A percentile compares a stretch with the other conserved stretches of the same genome.
Evolutionary conservation across 2,797 vertebrate species (phyloP).

Genomic region (Dendrocincla tyrannina): DNA sequence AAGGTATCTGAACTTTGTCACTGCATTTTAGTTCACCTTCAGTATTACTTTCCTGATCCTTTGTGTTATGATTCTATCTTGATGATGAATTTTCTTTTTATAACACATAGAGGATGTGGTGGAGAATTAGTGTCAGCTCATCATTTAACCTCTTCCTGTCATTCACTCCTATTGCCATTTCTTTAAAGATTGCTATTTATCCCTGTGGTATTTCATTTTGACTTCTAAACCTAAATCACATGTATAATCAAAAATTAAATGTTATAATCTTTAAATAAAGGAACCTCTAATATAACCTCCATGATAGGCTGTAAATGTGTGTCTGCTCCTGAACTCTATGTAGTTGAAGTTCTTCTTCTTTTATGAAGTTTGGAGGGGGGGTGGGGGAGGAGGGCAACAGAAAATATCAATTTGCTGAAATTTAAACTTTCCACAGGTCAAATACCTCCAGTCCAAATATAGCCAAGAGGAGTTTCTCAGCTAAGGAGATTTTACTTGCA

Average conservation of each 20-base stretch:
- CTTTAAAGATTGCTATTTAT: slow-evolving; percentile 9
- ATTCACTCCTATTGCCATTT: slow-evolving; percentile 31
- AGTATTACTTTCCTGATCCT: background rate
- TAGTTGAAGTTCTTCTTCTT: background rate
- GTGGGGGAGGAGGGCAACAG: background rate
- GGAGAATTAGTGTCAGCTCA: slow-evolving; percentile 26
- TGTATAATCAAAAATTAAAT: background rate
- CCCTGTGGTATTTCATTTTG: slow-evolving; percentile 47
- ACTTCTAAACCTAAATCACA: slow-evolving; percentile 27
- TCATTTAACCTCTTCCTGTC: slow-evolving; percentile 34
- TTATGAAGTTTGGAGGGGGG: background rate
- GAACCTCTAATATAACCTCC: background rate
- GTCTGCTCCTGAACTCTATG: background rate
- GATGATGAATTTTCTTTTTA: slow-evolving; percentile 44
- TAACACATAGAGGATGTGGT: background rate
- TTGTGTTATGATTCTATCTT: slow-evolving; percentile 37
- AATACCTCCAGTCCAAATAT: background rate
- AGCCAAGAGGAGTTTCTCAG: background rate
- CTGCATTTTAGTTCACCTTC: background rate
- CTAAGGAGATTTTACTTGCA: background rate
- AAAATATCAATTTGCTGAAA: background rate
- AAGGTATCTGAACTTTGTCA: background rate
- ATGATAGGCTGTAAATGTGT: background rate
- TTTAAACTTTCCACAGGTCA: background rate
- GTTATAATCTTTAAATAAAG: slow-evolving; percentile 11